Conservation (phyloP, 2,888 invertebrate species). For the Diloba caeruleocephala region DNA sequence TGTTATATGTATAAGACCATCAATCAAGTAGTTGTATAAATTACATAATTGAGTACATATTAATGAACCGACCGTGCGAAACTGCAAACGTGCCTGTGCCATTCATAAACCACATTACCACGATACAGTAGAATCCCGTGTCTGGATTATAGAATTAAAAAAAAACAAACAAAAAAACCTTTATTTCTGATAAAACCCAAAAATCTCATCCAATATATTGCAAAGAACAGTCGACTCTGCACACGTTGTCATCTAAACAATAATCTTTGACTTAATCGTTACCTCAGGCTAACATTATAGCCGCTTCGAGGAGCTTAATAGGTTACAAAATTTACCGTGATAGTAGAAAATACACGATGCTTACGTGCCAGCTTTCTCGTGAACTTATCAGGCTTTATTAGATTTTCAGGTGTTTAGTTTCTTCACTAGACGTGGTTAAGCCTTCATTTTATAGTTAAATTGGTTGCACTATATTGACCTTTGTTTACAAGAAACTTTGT, state of each 20-base stretch:
- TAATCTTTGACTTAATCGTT: slow-evolving; percentile 86
- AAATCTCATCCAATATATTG: not conserved
- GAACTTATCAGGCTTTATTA: slow-evolving; percentile 81
- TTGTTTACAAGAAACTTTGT: slow-evolving; percentile 43
- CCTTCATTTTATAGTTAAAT: slow-evolving; percentile 59
- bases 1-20: no score
- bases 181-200: no score
- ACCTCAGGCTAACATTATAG: slow-evolving; percentile 88
- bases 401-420: slow-evolving; percentile 79
- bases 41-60: no score
- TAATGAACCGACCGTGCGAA: no score
- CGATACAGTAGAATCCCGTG: no score
- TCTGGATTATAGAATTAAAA: no score
- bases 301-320: slow-evolving; percentile 88
- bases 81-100: no score
- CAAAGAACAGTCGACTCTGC: slow-evolving; percentile 55
- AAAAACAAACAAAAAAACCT: no score
- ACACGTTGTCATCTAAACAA: slow-evolving; percentile 50
- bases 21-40: no score
- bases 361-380: slow-evolving; percentile 80
- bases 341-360: slow-evolving; percentile 86
- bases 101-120: no score
- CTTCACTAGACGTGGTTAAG: slow-evolving; percentile 60
- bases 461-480: slow-evolving; percentile 53
- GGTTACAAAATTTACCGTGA: slow-evolving; percentile 88